phyloP scores from a whole-genome alignment of 2,113 vertebrate genomes.

The Agelaius tricolor region DNA sequence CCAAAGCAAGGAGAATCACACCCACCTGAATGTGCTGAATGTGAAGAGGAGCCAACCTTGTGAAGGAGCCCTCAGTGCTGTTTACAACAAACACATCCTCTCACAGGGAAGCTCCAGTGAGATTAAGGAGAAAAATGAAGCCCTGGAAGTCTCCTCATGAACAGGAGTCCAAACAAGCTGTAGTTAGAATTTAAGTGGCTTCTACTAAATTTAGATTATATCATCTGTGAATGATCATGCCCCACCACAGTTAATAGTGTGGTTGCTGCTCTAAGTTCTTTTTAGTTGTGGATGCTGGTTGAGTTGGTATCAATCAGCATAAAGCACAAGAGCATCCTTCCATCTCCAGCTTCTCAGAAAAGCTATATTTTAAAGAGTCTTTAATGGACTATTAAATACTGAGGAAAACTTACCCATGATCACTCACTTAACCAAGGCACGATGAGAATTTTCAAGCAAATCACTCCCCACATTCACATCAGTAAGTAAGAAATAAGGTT shows the following conservation, averaged over 20 bases:
- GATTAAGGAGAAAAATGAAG: background rate
- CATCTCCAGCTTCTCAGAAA: background rate
- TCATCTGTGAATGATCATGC: background rate
- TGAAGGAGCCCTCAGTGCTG: background rate
- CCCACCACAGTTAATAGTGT: background rate
- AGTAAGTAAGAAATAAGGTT: background rate
- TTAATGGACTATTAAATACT: slow-evolving; percentile 37
- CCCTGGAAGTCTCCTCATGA: background rate
- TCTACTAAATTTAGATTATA: background rate
- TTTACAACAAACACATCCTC: background rate
- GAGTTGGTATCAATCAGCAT: background rate
- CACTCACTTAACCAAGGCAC: background rate
- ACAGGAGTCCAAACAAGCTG: background rate
- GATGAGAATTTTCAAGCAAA: background rate
- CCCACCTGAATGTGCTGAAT: rapidly evolving
- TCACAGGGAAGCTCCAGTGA: background rate
- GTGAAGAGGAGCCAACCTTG: background rate
- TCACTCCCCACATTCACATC: background rate
- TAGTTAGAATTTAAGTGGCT: background rate
- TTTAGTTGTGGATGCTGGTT: background rate
- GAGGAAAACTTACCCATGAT: background rate
- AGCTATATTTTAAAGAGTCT: background rate
- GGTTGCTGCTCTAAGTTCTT: background rate
- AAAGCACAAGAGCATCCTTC: background rate
- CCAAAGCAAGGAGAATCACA: background rate